Percentiles rank a stretch among this genome's conserved stretches.
Evolutionary conservation across 2,797 vertebrate species (phyloP).

Genomic region (Chaenodraco wilsoni): DNA sequence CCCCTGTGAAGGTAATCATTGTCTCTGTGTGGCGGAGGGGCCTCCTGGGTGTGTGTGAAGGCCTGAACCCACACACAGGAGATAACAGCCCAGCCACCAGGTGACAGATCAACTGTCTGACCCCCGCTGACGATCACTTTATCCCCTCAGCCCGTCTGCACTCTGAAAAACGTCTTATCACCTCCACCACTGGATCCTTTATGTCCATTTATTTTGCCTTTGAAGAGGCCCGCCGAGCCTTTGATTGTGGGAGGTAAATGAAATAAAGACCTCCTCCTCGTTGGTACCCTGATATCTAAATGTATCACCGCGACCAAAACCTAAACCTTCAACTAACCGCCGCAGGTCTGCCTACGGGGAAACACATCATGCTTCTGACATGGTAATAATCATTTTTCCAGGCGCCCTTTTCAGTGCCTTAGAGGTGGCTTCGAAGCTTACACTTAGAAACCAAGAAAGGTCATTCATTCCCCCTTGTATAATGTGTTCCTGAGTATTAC

Average conservation of each 20-base stretch:
- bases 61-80: conserved; percentile 61
- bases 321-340: conserved; percentile 38
- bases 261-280: conserved; percentile 70
- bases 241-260: conserved; percentile 70
- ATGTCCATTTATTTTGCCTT: conserved; percentile 68
- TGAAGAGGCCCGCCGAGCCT: conserved; percentile 57
- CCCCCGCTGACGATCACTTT: conserved; percentile 74
- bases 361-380: conserved; percentile 51
- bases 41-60: conserved; percentile 55
- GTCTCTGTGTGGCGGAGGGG: conserved; percentile 61
- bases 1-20: conserved; percentile 64
- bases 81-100: conserved; percentile 69
- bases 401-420: conserved; percentile 40
- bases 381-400: conserved; percentile 58
- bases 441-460: conserved; percentile 29
- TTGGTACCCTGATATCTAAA: conserved; percentile 47
- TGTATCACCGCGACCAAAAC: conserved; percentile 45
- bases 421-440: conserved; percentile 23
- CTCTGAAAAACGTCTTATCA: conserved; percentile 67
- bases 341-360: conserved; percentile 37
- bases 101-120: conserved; percentile 69
- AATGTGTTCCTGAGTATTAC: conserved; percentile 34
- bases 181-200: conserved; percentile 60
- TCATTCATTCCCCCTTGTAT: conserved; percentile 19
- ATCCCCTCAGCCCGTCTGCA: conserved; percentile 62